These are phyloP conservation scores for Drosophila anomelani DNA, from an alignment of 2,888 invertebrate species.

Conservation along the genomic window DNA sequence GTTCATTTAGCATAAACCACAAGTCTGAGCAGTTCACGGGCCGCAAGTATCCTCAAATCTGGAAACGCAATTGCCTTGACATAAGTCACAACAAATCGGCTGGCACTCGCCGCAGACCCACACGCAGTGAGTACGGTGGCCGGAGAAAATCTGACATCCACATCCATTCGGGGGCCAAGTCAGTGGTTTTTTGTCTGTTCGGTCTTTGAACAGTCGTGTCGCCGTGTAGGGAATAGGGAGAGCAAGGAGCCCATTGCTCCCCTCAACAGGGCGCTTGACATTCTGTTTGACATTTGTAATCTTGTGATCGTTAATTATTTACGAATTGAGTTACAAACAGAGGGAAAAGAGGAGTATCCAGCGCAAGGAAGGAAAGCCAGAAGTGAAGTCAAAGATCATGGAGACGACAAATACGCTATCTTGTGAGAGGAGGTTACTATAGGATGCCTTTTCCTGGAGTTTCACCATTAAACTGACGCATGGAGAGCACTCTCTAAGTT, in stretches of 20 bases:
- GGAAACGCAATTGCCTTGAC: conserved; percentile 67
- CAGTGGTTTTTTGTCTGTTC: conserved; percentile 40
- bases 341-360: conserved; percentile 37
- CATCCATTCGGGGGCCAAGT: conserved; percentile 27
- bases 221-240: conserved; percentile 2
- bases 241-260: conserved; percentile 24
- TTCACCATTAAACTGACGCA: not conserved
- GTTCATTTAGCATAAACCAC: not conserved
- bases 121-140: conserved; percentile 59
- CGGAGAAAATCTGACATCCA: conserved; percentile 22
- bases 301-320: conserved; percentile 84
- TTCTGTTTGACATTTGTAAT: conserved; percentile 84
- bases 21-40: conserved; percentile 10
- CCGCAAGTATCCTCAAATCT: conserved; percentile 21
- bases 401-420: conserved; percentile 60
- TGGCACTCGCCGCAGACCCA: conserved; percentile 72
- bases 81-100: conserved; percentile 79
- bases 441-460: not conserved
- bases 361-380: conserved; percentile 17
- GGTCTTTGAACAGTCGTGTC: conserved; percentile 59
- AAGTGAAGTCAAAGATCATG: conserved; percentile 61
- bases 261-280: conserved; percentile 72
- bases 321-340: conserved; percentile 78
- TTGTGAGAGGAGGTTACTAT: not conserved
- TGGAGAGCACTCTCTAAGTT: not conserved